Conservation (phyloP, 2,888 invertebrate genomes). For the Aporophyla lueneburgensis region DNA sequence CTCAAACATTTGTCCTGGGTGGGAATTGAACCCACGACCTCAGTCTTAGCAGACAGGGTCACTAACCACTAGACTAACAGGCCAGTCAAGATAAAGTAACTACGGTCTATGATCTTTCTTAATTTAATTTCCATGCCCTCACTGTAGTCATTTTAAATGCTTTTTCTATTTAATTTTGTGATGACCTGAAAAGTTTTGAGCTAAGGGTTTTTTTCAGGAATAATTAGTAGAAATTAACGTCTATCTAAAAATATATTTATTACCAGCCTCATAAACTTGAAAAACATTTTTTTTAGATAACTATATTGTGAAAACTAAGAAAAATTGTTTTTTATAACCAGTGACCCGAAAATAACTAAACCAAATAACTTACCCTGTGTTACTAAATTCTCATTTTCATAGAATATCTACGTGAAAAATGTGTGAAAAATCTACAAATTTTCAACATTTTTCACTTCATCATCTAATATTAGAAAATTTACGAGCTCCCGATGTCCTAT, state of each 20-base stretch:
- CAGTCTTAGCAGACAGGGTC: too few species aligned
- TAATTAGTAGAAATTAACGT: neutral
- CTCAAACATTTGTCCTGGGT: too few species aligned
- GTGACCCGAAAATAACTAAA: neutral
- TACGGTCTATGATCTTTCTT: too few species aligned
- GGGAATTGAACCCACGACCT: too few species aligned
- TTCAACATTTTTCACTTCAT: constrained; percentile 16
- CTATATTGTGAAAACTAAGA: neutral
- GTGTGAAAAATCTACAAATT: neutral
- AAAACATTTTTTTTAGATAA: too few species aligned
- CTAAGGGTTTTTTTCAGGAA: neutral
- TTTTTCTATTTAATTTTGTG: too few species aligned
- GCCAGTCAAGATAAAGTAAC: too few species aligned
- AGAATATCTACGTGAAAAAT: neutral
- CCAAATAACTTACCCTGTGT: neutral
- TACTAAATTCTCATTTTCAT: neutral
- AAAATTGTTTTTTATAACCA: neutral
- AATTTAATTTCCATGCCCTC: too few species aligned
- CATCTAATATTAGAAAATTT: constrained; percentile 31
- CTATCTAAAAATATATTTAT: neutral
- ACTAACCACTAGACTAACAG: too few species aligned
- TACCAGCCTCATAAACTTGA: neutral
- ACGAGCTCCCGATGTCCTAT: constrained; percentile 38
- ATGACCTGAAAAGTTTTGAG: too few species aligned
- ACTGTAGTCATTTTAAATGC: too few species aligned